Percentiles rank a stretch among this genome's conserved stretches.
phyloP scores from a whole-genome alignment of 1,140 invertebrate species.

The Heterodera schachtii region DNA sequence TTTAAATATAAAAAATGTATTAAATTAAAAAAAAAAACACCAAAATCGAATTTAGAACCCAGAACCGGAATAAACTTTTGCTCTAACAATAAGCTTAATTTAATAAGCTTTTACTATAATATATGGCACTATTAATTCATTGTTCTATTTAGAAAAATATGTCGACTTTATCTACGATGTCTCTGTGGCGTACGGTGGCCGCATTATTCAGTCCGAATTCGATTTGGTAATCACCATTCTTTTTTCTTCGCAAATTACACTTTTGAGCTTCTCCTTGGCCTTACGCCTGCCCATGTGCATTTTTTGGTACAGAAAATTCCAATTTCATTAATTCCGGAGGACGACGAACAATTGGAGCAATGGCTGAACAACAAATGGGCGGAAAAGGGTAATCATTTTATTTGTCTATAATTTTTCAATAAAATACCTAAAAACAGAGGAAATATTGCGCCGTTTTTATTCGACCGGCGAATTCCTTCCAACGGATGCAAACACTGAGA shows the following conservation, averaged over 20 bases:
- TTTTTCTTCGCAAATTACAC: constrained; percentile 24
- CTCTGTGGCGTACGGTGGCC: constrained; percentile 76
- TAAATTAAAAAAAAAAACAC: constrained; percentile 19
- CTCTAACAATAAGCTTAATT: background rate
- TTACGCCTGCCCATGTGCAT: constrained; percentile 76
- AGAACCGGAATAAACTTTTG: too few species aligned
- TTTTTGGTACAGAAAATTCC: constrained; percentile 76
- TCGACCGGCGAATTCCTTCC: constrained; percentile 23
- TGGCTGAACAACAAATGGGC: constrained; percentile 78
- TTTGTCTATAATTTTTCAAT: constrained; percentile 66
- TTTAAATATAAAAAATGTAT: too few species aligned
- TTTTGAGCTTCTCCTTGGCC: constrained; percentile 67
- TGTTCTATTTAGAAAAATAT: constrained; percentile 68
- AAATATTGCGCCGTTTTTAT: constrained; percentile 18
- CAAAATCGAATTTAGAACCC: background rate
- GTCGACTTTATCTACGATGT: constrained; percentile 79
- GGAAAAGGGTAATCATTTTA: constrained; percentile 74
- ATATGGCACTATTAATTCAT: background rate
- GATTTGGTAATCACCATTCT: constrained; percentile 69
- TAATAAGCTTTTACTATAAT: background rate
- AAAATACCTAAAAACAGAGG: background rate
- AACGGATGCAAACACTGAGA: constrained; percentile 15
- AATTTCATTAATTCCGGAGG: constrained; percentile 66
- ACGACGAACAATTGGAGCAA: constrained; percentile 68
- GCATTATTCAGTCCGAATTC: constrained; percentile 75